Base-by-base conservation (phyloP, 2,113 vertebrate genomes). In the Lophius piscatorius region DNA sequence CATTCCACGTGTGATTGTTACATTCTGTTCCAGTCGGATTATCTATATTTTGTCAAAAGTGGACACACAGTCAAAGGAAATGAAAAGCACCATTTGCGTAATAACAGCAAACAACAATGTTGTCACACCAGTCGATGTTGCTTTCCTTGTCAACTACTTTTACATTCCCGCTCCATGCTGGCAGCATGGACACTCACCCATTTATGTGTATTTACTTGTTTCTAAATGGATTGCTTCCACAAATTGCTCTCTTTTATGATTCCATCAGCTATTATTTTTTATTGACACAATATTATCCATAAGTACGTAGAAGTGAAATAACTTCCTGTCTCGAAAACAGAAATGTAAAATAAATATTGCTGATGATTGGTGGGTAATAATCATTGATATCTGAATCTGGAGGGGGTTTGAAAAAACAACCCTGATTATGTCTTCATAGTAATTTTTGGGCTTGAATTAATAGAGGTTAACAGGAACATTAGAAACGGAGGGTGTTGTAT, bases 171-270 rank as follows among this genome's bases (percentile, higher is more conserved):
- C 76, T 11, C 0, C 0, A n/a, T 1, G 47, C 50, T 49, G 45
- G 47, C 5, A 20, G 0, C 0, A 0, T 5, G 1, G 0, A 7
- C 0, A 2, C 1, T 2, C 26, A 2, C 61, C 16, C 9, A 3
- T 2, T 29, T 59, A 76, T 13, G 0, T 0, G 0, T 83, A 59
- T 71, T 28, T 79, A 41, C 34, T 49, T 0, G 61, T 82, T 1
- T 38, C 79, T 11, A 85, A 91, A 41, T 91, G 82, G 89, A 81
- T 90, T 1, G 80, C 88, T 8, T 70, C 84, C 9, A 82, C 88
- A 45, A 91, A 91, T 63, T 92, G 90, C 71, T 89, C 78, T 23
- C 71, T 89, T 78, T 23, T 84, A 88, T 22, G 90, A 91, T 73
- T 80, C 81, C 10, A 56, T 91, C 34, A 82, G 85, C 42, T 91